phyloP scores from a whole-genome alignment of 1,140 invertebrate species.

The Wiebesia pumilae region DNA sequence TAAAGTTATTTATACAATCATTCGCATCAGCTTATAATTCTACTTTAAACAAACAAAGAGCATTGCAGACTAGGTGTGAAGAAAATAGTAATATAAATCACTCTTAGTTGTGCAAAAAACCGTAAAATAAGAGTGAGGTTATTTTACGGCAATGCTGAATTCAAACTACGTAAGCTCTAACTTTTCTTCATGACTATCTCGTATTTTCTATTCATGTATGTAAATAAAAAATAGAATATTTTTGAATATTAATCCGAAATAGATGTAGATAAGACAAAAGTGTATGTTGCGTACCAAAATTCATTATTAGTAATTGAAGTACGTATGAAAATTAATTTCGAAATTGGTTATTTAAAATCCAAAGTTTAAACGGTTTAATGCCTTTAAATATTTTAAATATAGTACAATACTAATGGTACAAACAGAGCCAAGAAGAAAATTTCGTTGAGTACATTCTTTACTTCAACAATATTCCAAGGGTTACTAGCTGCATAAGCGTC shows the following conservation, averaged over 20 bases:
- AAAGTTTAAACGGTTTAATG: neutral
- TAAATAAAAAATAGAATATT: constrained; percentile 20
- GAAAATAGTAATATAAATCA: constrained; percentile 15
- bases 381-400: neutral
- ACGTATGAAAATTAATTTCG: neutral
- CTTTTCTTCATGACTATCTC: constrained; percentile 3
- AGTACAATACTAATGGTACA: neutral
- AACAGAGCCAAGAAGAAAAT: no score
- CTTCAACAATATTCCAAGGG: neutral
- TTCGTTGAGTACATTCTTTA: no score
- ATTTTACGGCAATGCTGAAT: constrained; percentile 10
- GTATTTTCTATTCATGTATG: constrained; percentile 12
- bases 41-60: neutral
- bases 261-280: neutral
- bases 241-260: constrained; percentile 1
- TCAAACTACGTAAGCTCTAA: constrained; percentile 3
- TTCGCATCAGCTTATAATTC: neutral
- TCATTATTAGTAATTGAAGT: neutral
- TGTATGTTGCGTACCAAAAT: neutral
- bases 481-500: neutral
- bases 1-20: neutral
- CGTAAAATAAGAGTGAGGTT: constrained; percentile 2
- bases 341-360: neutral
- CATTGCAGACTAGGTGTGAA: neutral
- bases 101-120: neutral